These are phyloP conservation scores for Scomberomorus guttatus DNA, from an alignment of 2,797 vertebrate genomes.

Conservation along the genomic window DNA sequence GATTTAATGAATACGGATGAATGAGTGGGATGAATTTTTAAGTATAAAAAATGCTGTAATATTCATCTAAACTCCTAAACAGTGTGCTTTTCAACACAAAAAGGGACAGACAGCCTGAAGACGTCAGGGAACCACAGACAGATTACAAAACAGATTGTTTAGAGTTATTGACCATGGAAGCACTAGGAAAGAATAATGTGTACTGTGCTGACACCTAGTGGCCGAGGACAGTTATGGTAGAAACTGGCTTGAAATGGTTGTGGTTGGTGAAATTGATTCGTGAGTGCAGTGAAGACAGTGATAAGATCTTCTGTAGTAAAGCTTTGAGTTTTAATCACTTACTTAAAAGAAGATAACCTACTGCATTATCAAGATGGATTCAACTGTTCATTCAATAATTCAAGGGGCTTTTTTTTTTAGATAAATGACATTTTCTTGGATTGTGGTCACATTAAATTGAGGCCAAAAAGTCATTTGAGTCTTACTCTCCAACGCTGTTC, in stretches of 20 bases:
- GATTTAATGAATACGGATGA: conserved; percentile 39
- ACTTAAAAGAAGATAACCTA: conserved; percentile 19
- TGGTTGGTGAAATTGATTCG: conserved; percentile 66
- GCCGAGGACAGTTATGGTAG: conserved; percentile 68
- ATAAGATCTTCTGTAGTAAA: conserved; percentile 60
- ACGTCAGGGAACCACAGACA: conserved; percentile 72
- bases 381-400: conserved; percentile 8
- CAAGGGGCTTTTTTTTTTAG: conserved; percentile 37
- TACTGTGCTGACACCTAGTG: conserved; percentile 87
- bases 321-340: conserved; percentile 62
- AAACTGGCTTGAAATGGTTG: conserved; percentile 69
- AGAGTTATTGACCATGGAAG: conserved; percentile 86
- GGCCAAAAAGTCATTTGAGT: background rate
- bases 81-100: conserved; percentile 81
- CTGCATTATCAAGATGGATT: background rate
- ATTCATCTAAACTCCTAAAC: conserved; percentile 67
- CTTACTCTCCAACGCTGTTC: conserved; percentile 39
- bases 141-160: conserved; percentile 72
- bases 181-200: conserved; percentile 85
- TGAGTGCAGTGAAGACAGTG: conserved; percentile 67
- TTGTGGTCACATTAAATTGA: conserved; percentile 28
- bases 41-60: conserved; percentile 72
- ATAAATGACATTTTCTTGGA: conserved; percentile 5
- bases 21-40: conserved; percentile 50
- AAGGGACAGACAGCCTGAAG: conserved; percentile 74